phyloP scores from a whole-genome alignment of 2,113 vertebrate genomes.

The Elaphurus davidianus region DNA sequence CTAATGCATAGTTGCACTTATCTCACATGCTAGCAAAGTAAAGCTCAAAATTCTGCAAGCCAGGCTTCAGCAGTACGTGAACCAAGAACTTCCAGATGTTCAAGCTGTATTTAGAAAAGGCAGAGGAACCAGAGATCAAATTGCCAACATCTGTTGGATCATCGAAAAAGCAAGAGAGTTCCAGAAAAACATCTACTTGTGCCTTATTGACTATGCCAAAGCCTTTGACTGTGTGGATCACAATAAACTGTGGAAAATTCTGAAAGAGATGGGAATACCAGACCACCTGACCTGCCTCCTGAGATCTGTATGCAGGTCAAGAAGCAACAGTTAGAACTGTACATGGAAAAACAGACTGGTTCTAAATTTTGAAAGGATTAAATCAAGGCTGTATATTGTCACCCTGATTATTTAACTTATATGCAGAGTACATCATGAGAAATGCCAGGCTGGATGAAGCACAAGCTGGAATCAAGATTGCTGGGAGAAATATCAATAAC shows the following conservation, averaged over 20 bases:
- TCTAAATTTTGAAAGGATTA: background rate
- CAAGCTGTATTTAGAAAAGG: background rate
- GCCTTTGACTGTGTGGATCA: background rate
- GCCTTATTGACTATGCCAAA: background rate
- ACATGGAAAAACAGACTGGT: background rate
- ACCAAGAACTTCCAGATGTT: background rate
- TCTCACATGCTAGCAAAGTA: background rate
- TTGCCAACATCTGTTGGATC: background rate
- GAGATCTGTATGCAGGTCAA: background rate
- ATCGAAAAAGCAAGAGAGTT: background rate
- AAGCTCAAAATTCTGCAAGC: background rate
- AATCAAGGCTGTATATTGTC: background rate
- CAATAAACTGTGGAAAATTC: background rate
- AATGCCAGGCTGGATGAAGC: background rate
- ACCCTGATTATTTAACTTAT: background rate
- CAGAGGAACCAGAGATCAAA: background rate
- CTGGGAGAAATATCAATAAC: background rate
- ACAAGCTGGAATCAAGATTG: background rate
- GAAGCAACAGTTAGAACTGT: background rate
- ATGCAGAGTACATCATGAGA: background rate
- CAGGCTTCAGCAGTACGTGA: background rate
- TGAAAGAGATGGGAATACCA: background rate
- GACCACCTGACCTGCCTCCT: background rate
- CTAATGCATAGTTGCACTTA: background rate
- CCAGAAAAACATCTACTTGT: background rate